These are phyloP conservation scores for Diplodus puntazzo DNA, from an alignment of 2,797 vertebrate species.

Conservation along the genomic window DNA sequence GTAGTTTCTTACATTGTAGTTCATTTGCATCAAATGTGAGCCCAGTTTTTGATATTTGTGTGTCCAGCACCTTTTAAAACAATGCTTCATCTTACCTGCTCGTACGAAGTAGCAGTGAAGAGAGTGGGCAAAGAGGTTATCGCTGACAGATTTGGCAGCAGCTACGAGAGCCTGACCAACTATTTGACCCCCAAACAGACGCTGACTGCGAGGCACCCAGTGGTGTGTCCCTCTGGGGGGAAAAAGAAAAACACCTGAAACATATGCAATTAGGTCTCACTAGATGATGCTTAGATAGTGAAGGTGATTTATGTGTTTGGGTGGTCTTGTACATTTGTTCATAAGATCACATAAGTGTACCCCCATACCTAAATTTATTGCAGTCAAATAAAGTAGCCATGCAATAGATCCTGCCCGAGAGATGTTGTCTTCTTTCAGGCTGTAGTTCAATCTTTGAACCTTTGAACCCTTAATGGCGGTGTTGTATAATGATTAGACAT, in stretches of 20 bases:
- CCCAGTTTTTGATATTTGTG: background rate
- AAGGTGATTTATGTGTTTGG: background rate
- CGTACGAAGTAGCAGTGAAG: constrained; percentile 97
- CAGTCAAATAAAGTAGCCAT: background rate
- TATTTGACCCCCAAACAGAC: constrained; percentile 95
- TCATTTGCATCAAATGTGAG: background rate
- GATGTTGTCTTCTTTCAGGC: no score
- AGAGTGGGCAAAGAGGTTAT: constrained; percentile 89
- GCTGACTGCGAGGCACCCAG: constrained; percentile 90
- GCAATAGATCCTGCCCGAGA: no score
- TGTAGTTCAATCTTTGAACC: background rate
- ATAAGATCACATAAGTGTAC: no score
- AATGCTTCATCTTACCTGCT: constrained; percentile 84
- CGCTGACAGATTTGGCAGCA: constrained; percentile 90
- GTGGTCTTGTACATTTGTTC: background rate
- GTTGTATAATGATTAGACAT: background rate
- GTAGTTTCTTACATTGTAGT: background rate
- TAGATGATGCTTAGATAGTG: no score
- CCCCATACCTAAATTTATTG: background rate
- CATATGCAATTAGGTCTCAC: background rate
- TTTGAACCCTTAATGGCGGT: background rate
- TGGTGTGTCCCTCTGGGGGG: constrained; percentile 90
- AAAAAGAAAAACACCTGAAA: background rate
- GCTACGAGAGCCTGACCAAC: constrained; percentile 95
- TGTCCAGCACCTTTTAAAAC: background rate